Percentiles rank a stretch among this genome's conserved stretches.
Conservation (phyloP, 2,888 invertebrate species). For the Dolichopus griseipennis region DNA sequence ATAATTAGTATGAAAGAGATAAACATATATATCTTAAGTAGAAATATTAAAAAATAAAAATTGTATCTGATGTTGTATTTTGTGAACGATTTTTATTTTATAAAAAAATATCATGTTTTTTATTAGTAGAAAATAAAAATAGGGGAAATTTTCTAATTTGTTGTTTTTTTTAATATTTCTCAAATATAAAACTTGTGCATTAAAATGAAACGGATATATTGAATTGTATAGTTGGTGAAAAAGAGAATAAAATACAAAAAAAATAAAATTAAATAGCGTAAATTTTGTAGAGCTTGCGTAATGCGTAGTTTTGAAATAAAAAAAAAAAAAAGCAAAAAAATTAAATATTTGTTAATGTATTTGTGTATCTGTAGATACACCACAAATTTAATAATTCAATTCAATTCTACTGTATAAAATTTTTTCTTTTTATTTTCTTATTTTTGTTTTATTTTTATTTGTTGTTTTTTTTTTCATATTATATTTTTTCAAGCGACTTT, state of each 20-base stretch:
- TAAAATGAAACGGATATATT: background rate
- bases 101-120: too few species aligned
- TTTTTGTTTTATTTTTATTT: background rate
- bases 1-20: background rate
- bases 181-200: background rate
- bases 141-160: too few species aligned
- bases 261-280: background rate
- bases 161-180: too few species aligned
- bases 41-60: too few species aligned
- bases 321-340: too few species aligned
- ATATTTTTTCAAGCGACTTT: background rate
- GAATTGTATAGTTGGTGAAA: background rate
- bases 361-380: too few species aligned
- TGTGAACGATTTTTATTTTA: too few species aligned
- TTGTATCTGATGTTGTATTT: too few species aligned
- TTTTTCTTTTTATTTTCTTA: background rate
- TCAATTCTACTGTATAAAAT: background rate
- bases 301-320: background rate
- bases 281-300: slow-evolving; percentile 6
- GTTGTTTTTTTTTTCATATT: background rate
- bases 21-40: background rate
- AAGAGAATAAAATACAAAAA: background rate
- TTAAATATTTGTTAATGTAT: too few species aligned
- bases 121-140: too few species aligned
- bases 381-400: too few species aligned